Evolutionary conservation across 2,797 vertebrate species (phyloP), one percentile per base, ranked within the genome.

Genomic region (Xyrichtys novacula): DNA sequence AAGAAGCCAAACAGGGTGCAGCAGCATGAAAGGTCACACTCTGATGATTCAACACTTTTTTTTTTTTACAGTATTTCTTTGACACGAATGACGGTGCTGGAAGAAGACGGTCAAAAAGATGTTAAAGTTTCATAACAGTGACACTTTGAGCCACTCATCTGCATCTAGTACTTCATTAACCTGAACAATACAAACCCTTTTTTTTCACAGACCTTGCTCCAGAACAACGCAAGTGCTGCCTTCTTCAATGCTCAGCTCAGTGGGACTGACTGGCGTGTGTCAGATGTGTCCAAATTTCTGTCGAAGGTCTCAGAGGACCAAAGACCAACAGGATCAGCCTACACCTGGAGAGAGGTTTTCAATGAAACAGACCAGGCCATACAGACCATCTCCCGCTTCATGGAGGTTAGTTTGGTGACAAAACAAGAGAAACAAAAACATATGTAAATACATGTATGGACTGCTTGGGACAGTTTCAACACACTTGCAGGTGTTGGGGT

Each of bases 321-420:
- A 0, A 89, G 84, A 32, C 74, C 91, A 0, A 59, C 76, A 0
- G 92, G 91, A 23, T 91, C 95, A 0, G 78, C 78, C 2, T 96
- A 96, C 54, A 98, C 96, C 23, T 99, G 98, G 98, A 90, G 95
- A 74, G 94, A 97, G 0, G 94, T 94, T 57, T 97, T 98, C 91
- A 98, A 99, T 9, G 98, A 99, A 87, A 98, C 96, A 0, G 96
- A 96, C 85, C 91, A 91, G 19, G 96, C 96, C 71, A 91, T 99
- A 72, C 94, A 92, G 71, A 98, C 94, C 67, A 95, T 99, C 74
- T 96, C 97, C 3, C 96, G 92, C 34, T 98, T 98, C 85, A 99
- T 99, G 97, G 98, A 99, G 95, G 98, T 99, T 59, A 76, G 91
- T 83, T 17, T 43, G 47, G 38, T 17, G 25, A 5, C 4, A 5